Conservation (phyloP, 2,113 vertebrate genomes). For the Tricholaema leucomelas region DNA sequence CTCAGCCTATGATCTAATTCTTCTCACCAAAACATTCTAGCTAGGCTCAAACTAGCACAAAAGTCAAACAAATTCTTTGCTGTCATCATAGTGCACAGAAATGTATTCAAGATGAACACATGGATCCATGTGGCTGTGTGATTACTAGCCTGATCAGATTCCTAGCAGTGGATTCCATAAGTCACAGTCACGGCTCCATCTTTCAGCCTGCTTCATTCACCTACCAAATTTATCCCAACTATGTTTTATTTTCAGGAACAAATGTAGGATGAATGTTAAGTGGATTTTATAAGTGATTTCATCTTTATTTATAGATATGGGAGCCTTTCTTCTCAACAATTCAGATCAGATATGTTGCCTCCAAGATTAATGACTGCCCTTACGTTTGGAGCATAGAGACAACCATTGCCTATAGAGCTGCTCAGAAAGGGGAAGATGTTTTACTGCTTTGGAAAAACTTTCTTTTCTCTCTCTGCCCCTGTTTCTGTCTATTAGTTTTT, state of each 20-base stretch:
- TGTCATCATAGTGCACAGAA: neutral
- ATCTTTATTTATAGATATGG: neutral
- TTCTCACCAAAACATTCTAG: too few relatives aligned
- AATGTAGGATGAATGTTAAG: neutral
- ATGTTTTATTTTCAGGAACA: neutral
- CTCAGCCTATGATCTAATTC: too few relatives aligned
- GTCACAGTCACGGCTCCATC: neutral
- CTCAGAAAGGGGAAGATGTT: neutral
- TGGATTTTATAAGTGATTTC: neutral
- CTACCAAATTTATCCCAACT: neutral
- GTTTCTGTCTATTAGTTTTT: neutral
- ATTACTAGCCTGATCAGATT: neutral
- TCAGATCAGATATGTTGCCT: neutral
- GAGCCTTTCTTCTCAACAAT: neutral
- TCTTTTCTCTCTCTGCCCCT: neutral
- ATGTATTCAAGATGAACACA: neutral
- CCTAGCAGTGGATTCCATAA: neutral
- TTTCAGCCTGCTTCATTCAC: neutral
- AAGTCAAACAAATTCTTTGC: neutral
- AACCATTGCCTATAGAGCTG: neutral
- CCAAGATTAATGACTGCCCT: neutral
- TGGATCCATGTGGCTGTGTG: neutral
- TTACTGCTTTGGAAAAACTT: neutral
- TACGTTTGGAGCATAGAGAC: neutral
- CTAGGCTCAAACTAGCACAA: too few relatives aligned